Evolutionary conservation across 1,140 invertebrate genomes (phyloP).

Genomic region (Brachionus manjavacas): DNA sequence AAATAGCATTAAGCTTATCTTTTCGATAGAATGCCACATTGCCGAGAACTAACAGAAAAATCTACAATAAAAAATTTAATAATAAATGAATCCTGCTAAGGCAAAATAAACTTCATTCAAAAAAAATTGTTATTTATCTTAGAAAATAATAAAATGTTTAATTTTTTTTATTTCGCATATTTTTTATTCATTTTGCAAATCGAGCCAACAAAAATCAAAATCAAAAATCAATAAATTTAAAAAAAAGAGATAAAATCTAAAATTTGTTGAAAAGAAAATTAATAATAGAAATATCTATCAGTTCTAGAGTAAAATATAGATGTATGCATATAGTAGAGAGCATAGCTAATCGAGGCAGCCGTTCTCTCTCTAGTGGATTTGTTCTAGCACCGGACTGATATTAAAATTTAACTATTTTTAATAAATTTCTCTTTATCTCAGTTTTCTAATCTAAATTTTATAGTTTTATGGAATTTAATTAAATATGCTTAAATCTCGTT

Average conservation of each 20-base stretch:
- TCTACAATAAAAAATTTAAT: conserved; percentile 16
- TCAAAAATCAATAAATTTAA: conserved; percentile 39
- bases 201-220: conserved; percentile 12
- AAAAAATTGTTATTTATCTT: conserved; percentile 19
- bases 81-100: conserved; percentile 22
- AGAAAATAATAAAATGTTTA: conserved; percentile 31
- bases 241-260: conserved; percentile 29
- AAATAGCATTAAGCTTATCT: neutral
- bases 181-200: neutral
- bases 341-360: neutral
- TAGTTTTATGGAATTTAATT: conserved; percentile 39
- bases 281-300: conserved; percentile 21
- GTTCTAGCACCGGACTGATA: conserved; percentile 15
- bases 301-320: neutral
- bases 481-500: neutral
- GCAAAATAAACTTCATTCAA: neutral
- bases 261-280: conserved; percentile 8
- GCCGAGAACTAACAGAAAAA: neutral
- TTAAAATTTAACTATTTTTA: conserved; percentile 31
- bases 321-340: neutral
- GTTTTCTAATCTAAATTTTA: conserved; percentile 33
- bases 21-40: neutral
- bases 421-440: conserved; percentile 16
- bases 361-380: neutral
- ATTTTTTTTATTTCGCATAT: conserved; percentile 23